Percentiles rank a stretch among this genome's conserved stretches.
These are phyloP conservation scores for Dendrolimus punctatus DNA, from an alignment of 1,140 invertebrate genomes.

Conservation along the genomic window DNA sequence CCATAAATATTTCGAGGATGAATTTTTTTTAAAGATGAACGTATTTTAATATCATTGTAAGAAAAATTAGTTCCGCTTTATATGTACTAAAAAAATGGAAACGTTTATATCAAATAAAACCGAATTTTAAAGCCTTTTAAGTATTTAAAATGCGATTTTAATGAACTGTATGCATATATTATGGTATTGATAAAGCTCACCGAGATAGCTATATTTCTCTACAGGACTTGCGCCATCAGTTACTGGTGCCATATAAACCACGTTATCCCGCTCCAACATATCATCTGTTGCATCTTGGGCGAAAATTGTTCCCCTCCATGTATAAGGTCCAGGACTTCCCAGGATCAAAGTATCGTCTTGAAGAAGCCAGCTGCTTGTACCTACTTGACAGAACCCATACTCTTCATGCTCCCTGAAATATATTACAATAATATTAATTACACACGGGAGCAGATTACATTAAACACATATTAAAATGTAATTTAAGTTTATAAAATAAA, in stretches of 20 bases:
- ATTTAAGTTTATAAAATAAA: no score
- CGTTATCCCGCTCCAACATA: constrained; percentile 83
- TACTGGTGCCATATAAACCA: constrained; percentile 82
- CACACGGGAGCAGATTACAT: no score
- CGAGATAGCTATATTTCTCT: constrained; percentile 92
- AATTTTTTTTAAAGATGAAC: no score
- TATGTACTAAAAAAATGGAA: no score
- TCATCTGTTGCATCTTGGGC: constrained; percentile 83
- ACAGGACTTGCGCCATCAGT: constrained; percentile 79
- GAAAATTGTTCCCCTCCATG: constrained; percentile 92
- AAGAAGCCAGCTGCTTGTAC: constrained; percentile 86
- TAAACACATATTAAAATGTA: no score
- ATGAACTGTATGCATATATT: no score
- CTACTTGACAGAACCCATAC: constrained; percentile 94
- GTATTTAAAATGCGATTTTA: no score
- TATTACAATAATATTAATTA: not conserved
- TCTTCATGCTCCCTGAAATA: constrained; percentile 84
- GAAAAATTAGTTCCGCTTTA: no score
- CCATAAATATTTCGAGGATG: no score
- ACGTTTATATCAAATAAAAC: no score
- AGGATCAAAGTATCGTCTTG: constrained; percentile 86
- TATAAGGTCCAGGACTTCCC: constrained; percentile 89
- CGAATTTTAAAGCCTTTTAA: no score
- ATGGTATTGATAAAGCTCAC: constrained; percentile 63
- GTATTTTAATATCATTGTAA: no score